Base-by-base conservation (phyloP, 2,797 vertebrate genomes). In the Sphenopsis melanotis region DNA sequence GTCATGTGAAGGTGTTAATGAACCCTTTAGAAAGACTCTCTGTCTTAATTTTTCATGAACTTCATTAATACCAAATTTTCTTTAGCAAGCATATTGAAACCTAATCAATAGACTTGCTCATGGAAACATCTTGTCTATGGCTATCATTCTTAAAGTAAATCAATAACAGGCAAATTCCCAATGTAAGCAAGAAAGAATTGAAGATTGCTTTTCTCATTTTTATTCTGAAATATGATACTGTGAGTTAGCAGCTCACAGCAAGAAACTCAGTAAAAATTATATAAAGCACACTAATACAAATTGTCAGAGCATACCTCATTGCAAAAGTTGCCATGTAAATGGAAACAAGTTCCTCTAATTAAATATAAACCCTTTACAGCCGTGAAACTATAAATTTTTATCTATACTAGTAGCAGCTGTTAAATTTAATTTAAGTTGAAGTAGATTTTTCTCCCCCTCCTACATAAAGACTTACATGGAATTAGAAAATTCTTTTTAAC, bases 301-400 rank as follows among this genome's bases (percentile, higher is more conserved):
- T 97, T 95, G 87, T 93, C 56, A 91, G 71, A 96, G 71, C 68
- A 87, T 91, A 95, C 80, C 89, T 97, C 83, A 27, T 4, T 87
- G 88, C 60, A 88, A 82, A 98, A 97, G 87, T 94, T 95, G 83
- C 86, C 74, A 4, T 84, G 78, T 86, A 95, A 95, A 97, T 75
- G 87, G 85, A 98, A 97, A 96, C 76, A 92, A 92, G 89, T 96
- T 96, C 80, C 42, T 94, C 96, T 97, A 98, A 98, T 98, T 97
- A 98, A 97, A 97, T 97, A 88, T 95, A 96, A 98, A 96, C 92
- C 88, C 80, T 96, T 94, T 97, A 95, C 83, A 97, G 89, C 94
- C 97, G 90, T 94, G 94, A 97, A 97, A 93, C 85, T 91, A 91
- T 97, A 95, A 91, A 71, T 98, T 97, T 97, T 96, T 97, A 96